Conservation (phyloP, 2,888 invertebrate species). For the Blomia tropicalis region DNA sequence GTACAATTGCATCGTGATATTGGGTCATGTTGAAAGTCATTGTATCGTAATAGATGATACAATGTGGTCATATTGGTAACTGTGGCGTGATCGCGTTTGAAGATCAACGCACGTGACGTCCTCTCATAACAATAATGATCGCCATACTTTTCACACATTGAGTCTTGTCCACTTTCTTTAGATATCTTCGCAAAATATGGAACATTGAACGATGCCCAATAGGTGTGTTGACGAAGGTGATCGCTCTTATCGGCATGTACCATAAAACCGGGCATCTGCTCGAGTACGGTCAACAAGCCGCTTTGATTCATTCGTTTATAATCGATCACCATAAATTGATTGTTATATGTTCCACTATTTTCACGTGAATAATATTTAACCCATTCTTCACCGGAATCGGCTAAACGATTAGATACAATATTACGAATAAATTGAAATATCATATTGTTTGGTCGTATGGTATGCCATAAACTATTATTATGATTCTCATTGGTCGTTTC, state of each 20-base stretch:
- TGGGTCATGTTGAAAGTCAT: constrained; percentile 52
- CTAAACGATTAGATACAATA: constrained; percentile 65
- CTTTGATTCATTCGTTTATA: constrained; percentile 45
- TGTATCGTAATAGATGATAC: constrained; percentile 48
- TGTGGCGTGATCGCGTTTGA: constrained; percentile 44
- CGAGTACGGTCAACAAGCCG: constrained; percentile 51
- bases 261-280: constrained; percentile 47
- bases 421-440: constrained; percentile 54
- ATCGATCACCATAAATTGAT: constrained; percentile 71
- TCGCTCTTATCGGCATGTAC: constrained; percentile 30
- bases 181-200: constrained; percentile 49
- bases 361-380: constrained; percentile 48
- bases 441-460: constrained; percentile 28
- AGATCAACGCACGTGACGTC: constrained; percentile 49
- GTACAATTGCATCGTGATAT: constrained; percentile 48
- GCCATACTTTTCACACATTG: constrained; percentile 42
- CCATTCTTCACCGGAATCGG: constrained; percentile 56
- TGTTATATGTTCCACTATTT: constrained; percentile 39
- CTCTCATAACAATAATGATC: constrained; percentile 49
- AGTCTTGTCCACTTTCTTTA: constrained; percentile 46
- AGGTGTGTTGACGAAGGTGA: constrained; percentile 46
- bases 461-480: neutral
- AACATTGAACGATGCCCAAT: constrained; percentile 49
- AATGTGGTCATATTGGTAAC: constrained; percentile 46
- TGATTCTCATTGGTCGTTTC: constrained; percentile 22